Percentiles rank a stretch among this genome's conserved stretches.
Conservation (phyloP, 2,888 invertebrate species). For the Tetheella fluctuosa region DNA sequence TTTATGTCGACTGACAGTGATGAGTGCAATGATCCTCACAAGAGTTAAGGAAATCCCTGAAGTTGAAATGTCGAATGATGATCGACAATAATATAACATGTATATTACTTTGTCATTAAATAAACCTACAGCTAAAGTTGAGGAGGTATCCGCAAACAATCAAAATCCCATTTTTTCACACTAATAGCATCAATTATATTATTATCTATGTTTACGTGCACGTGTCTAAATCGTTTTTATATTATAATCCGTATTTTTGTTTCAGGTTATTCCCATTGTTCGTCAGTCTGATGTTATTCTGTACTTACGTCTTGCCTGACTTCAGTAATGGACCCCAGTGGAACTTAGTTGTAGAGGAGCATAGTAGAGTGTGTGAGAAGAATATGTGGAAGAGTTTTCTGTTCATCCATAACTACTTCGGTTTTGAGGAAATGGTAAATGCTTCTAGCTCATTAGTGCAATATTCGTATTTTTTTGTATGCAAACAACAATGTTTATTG, state of each 20-base stretch:
- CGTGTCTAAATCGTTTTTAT: constrained; percentile 25
- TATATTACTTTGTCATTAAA: background rate
- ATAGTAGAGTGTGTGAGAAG: constrained; percentile 80
- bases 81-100: too few species aligned
- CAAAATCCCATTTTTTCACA: background rate
- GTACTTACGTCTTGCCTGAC: constrained; percentile 81
- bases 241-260: constrained; percentile 20
- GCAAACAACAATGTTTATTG: too few species aligned
- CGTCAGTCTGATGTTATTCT: constrained; percentile 80
- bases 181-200: background rate
- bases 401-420: constrained; percentile 84
- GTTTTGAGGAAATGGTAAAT: constrained; percentile 84
- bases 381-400: constrained; percentile 85
- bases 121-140: background rate
- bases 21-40: too few species aligned
- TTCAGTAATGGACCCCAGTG: constrained; percentile 83
- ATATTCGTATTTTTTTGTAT: too few species aligned
- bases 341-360: constrained; percentile 83
- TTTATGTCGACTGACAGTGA: too few species aligned
- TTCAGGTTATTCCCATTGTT: constrained; percentile 80
- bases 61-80: background rate
- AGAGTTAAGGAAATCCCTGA: background rate
- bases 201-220: constrained; percentile 11
- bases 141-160: background rate
- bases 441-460: too few species aligned